Evolutionary conservation across 1,140 invertebrate species (phyloP).

Genomic region (Polypedilum pembai): DNA sequence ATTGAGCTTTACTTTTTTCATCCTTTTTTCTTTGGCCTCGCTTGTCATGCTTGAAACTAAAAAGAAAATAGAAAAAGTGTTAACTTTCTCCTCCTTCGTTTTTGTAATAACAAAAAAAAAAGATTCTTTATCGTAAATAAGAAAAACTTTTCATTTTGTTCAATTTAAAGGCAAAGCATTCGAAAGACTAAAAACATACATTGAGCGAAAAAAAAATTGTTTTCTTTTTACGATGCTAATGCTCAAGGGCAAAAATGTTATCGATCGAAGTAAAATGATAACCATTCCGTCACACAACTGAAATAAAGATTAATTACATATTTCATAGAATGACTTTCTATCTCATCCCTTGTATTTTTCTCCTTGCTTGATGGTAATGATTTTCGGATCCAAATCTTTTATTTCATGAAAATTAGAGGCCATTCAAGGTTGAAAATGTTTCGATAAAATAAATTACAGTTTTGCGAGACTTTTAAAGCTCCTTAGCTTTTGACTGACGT

Average conservation of each 20-base stretch:
- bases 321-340: background rate
- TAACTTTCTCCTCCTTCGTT: background rate
- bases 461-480: too few species aligned
- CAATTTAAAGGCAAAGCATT: background rate
- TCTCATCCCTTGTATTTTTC: background rate
- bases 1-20: conserved; percentile 6
- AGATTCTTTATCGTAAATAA: background rate
- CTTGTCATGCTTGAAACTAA: background rate
- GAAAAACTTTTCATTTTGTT: conserved; percentile 2
- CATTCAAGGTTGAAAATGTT: too few species aligned
- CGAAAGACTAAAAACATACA: background rate
- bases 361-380: background rate
- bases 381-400: too few species aligned
- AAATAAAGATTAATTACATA: conserved; percentile 20
- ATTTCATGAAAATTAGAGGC: too few species aligned
- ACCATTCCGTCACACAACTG: conserved; percentile 1
- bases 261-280: conserved; percentile 18
- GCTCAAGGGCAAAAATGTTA: conserved; percentile 1
- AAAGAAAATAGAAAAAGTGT: background rate
- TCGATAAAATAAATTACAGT: too few species aligned
- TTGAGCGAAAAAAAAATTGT: background rate
- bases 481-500: too few species aligned
- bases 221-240: background rate
- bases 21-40: background rate
- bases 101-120: background rate